A percentile compares a stretch with the other conserved stretches of the same genome.
Evolutionary conservation across 1,140 invertebrate species (phyloP).

Genomic region (Diploscapter pachys): DNA sequence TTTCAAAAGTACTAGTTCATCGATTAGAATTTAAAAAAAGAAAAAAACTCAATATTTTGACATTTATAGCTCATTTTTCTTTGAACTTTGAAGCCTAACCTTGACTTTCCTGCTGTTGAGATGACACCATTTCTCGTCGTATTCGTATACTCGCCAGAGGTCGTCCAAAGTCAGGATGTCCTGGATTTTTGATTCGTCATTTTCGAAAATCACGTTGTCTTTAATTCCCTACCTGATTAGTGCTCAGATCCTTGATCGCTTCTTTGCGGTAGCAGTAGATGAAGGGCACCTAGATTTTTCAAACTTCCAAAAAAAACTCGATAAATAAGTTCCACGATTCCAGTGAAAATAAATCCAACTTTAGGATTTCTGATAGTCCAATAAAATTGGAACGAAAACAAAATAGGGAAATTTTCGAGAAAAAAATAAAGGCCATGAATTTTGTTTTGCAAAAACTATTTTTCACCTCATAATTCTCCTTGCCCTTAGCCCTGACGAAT

Average conservation of each 20-base stretch:
- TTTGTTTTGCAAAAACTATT: background rate
- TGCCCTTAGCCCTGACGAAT: conserved; percentile 79
- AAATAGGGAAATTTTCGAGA: background rate
- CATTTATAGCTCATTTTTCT: background rate
- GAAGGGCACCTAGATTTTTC: conserved; percentile 73
- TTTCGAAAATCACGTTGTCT: too few relatives aligned
- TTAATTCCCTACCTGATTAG: too few relatives aligned
- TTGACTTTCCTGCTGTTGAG: conserved; percentile 80
- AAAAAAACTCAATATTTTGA: background rate
- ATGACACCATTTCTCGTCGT: conserved; percentile 76
- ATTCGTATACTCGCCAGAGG: conserved; percentile 87
- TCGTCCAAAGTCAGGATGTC: conserved; percentile 91
- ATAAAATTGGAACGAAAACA: background rate
- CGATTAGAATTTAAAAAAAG: background rate
- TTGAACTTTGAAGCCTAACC: conserved; percentile 23
- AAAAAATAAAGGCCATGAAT: background rate
- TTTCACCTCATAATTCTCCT: conserved; percentile 42
- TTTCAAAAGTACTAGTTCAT: too few relatives aligned
- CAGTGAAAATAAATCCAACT: background rate
- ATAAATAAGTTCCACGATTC: conserved; percentile 7
- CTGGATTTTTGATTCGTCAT: conserved; percentile 65
- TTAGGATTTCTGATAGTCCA: conserved; percentile 10
- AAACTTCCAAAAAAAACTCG: conserved; percentile 6
- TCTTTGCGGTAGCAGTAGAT: conserved; percentile 98
- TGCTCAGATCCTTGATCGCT: conserved; percentile 63